These are phyloP conservation scores for Apamea anceps DNA, from an alignment of 2,888 invertebrate genomes.

Conservation along the genomic window DNA sequence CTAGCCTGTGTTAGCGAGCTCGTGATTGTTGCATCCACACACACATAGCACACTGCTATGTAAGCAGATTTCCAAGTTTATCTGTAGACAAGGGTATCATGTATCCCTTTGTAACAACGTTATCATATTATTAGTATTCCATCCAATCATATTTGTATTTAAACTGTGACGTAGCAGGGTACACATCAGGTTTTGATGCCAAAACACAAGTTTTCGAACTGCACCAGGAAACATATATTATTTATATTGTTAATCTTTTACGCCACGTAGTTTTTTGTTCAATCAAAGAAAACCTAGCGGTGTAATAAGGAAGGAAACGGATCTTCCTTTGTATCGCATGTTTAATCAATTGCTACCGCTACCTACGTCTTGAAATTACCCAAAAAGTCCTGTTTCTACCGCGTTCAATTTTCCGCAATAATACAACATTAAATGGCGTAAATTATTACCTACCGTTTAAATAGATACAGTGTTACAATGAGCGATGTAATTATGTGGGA, in stretches of 20 bases:
- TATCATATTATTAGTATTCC: neutral
- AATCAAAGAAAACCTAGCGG: neutral
- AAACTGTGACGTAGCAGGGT: neutral
- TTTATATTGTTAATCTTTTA: neutral
- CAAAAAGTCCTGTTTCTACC: constrained; percentile 13
- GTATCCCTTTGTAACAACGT: neutral
- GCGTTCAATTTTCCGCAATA: constrained; percentile 34
- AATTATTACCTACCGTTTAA: constrained; percentile 51
- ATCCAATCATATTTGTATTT: neutral
- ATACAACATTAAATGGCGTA: constrained; percentile 39
- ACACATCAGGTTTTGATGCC: too few relatives aligned
- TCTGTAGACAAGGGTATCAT: neutral
- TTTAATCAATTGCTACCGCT: constrained; percentile 29
- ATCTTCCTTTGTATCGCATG: constrained; percentile 21
- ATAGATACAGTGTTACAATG: constrained; percentile 54
- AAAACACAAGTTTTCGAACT: neutral
- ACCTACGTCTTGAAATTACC: constrained; percentile 9
- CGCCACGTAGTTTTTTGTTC: neutral
- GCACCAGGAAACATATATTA: neutral
- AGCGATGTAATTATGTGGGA: constrained; percentile 63
- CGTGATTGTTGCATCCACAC: neutral
- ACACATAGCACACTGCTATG: too few relatives aligned
- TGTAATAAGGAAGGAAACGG: constrained; percentile 18
- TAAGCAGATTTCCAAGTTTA: neutral
- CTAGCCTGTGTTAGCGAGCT: neutral